A percentile compares a stretch with the other conserved stretches of the same genome.
phyloP scores from a whole-genome alignment of 2,113 vertebrate genomes.

The Murina feae region DNA sequence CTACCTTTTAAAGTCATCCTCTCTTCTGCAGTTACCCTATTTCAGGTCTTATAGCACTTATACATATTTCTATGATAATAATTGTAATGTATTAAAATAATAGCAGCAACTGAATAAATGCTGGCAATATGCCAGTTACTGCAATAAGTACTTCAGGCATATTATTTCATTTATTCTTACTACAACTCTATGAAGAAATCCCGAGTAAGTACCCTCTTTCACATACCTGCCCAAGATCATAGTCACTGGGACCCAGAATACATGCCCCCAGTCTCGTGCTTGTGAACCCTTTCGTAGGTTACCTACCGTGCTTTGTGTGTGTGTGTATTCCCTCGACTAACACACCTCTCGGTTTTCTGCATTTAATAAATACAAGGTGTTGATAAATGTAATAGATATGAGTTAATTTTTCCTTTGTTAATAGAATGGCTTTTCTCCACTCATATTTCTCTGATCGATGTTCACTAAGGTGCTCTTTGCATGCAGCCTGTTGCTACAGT shows the following conservation, averaged over 20 bases:
- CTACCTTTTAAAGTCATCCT: background rate
- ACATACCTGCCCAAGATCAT: background rate
- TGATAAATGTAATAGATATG: background rate
- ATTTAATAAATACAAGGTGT: background rate
- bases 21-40: background rate
- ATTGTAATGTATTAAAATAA: background rate
- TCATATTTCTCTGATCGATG: background rate
- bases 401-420: background rate
- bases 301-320: background rate
- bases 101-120: background rate
- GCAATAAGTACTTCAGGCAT: background rate
- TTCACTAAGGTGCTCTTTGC: background rate
- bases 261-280: rapidly evolving
- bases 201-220: background rate
- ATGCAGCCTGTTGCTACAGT: background rate
- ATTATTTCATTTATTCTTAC: background rate
- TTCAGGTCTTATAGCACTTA: background rate
- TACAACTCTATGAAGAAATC: background rate
- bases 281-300: background rate
- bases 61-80: background rate
- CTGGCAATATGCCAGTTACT: background rate
- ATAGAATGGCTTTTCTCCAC: background rate
- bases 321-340: background rate
- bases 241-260: background rate
- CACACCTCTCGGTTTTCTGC: background rate